Evolutionary conservation across 2,797 vertebrate species (phyloP), one percentile per base, ranked within the genome.

Genomic region (Myotis planiceps): DNA sequence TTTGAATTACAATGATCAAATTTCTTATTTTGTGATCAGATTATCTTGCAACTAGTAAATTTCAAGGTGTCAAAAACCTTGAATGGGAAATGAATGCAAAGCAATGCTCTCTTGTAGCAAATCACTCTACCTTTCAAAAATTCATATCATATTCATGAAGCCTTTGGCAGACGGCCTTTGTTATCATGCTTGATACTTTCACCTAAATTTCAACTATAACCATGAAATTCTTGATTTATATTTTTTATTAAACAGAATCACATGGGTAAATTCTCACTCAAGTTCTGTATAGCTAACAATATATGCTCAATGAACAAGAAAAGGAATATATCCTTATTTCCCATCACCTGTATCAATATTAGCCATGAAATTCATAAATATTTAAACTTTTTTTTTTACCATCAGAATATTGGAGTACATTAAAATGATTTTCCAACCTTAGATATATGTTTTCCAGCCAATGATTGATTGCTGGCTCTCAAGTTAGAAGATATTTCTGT

Each of bases 171-270:
- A 58, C 76, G 23, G 8, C 37, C 9, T 93, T 66, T 72, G 42
- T 39, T 93, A 51, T 47, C 21, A 82, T 37, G 8, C 21, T 9
- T 69, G 45, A 90, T 74, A 47, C 4, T 88, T 58, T 79, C 49
- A 53, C 47, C 55, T 18, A 84, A 9, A 42, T 80, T 84, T 96
- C 19, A 84, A 84, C 45, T 29, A 72, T 29, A 65, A n/a, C 27
- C 27, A 72, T 42, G 27, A 37, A 69, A 89, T 53, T 84, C n/a
- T 88, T 72, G 18, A 69, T 80, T 90, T 84, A 34, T n/a, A 34
- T n/a, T 78, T 75, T 95, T 93, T 47, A 86, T 82, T 72, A 79
- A 89, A 84, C 19, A 66, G 51, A 95, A 91, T 94, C 32, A 83
- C 47, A 71, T 13, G 27, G 25, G 37, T 29, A 47, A 89, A 80